Evolutionary conservation across 2,797 vertebrate genomes (phyloP).

Genomic region (Bradypus variegatus): DNA sequence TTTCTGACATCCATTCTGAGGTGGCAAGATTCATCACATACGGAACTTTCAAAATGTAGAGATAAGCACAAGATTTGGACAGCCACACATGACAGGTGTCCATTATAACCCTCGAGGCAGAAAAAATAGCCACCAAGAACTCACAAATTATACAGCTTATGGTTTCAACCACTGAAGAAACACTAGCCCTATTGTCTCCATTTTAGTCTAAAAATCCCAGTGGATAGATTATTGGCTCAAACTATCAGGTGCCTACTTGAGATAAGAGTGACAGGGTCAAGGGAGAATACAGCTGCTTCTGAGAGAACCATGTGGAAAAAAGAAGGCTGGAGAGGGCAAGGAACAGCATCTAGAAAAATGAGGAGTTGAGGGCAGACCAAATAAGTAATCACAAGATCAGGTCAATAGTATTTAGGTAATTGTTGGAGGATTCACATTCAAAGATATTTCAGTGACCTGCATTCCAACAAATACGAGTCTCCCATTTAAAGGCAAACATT

Average conservation of each 20-base stretch:
- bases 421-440: not conserved
- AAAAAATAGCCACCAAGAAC: not conserved
- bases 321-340: not conserved
- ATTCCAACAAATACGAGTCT: not conserved
- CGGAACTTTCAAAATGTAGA: not conserved
- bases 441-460: not conserved
- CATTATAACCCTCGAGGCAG: not conserved
- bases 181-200: not conserved
- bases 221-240: not conserved
- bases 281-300: not conserved
- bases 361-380: not conserved
- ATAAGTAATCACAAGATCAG: not conserved
- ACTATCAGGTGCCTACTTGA: not conserved
- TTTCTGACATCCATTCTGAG: not conserved
- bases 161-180: not conserved
- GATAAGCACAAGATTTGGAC: not conserved
- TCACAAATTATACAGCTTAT: not conserved
- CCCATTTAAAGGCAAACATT: not conserved
- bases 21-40: not conserved
- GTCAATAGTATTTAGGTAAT: not conserved
- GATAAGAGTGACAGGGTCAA: not conserved
- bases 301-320: not conserved
- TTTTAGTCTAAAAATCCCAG: not conserved
- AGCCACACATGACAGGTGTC: not conserved
- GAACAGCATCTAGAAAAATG: not conserved